Conservation (phyloP, 2,113 vertebrate species). For the Ascaphus truei region DNA sequence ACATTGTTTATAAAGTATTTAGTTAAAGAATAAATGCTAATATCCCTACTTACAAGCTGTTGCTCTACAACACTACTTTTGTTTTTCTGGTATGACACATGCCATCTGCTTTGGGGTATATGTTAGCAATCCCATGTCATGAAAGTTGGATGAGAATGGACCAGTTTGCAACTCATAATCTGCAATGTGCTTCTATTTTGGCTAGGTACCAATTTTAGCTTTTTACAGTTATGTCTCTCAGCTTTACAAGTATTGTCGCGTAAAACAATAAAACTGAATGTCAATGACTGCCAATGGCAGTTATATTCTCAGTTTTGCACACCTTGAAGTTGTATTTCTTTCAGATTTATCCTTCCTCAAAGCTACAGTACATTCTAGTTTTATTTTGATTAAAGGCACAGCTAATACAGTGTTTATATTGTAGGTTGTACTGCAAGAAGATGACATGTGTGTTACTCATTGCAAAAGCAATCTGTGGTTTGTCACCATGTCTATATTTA, state of each 20-base stretch:
- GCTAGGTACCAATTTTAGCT: not conserved
- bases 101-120: conserved; percentile 31
- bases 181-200: conserved; percentile 16
- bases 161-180: conserved; percentile 10
- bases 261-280: not conserved
- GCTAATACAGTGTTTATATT: not conserved
- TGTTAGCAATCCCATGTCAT: conserved; percentile 34
- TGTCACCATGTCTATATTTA: conserved; percentile 27
- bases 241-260: not conserved
- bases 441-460: conserved; percentile 27
- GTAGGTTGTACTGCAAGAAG: not conserved
- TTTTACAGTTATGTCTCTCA: conserved; percentile 1
- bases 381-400: not conserved
- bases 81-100: conserved; percentile 29
- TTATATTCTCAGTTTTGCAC: not conserved
- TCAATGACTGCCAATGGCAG: not conserved
- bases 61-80: conserved; percentile 15
- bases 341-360: not conserved
- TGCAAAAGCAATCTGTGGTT: conserved; percentile 23
- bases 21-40: conserved; percentile 24
- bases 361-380: not conserved
- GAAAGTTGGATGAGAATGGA: conserved; percentile 30
- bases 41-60: conserved; percentile 17
- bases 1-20: not conserved
- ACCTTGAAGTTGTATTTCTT: not conserved